Evolutionary conservation across 2,113 vertebrate genomes (phyloP), one percentile per base, ranked within the genome.

Genomic region (Hyaena hyaena): DNA sequence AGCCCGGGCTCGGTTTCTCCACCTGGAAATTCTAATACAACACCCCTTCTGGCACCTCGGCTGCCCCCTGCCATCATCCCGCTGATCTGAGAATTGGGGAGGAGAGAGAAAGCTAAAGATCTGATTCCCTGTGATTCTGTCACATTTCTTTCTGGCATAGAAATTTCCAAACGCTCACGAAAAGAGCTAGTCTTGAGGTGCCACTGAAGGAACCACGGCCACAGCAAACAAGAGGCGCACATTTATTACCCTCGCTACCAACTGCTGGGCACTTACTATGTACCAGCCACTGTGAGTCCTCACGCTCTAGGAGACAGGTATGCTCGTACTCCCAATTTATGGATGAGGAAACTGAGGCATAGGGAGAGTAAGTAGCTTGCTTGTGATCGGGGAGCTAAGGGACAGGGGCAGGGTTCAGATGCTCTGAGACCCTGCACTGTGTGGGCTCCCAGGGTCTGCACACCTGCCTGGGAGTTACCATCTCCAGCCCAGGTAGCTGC

Each of bases 211-310:
- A 50, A 35, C 39, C 39, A n/a, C n/a, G 16, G 21, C 69, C 79
- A 5, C 10, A 33, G 48, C 15, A 28, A 21, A 28, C 35, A 1
- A 82, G 43, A 10, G 63, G 19, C 5, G 7, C 5, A 4, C 39
- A 1, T 10, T 4, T 14, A n/a, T 21, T 16, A n/a, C 21, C 5
- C 21, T 26, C 0, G 28, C 35, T 31, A 4, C 26, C 14, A 6
- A 11, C n/a, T 14, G 39, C 0, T 50, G 76, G 58, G 43, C 43
- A n/a, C 31, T 23, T 19, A 33, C 35, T 24, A 1, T 0, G 10
- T 5, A 0, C 24, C 26, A 5, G 71, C n/a, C 63, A 12, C 71
- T 24, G 11, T n/a, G 1, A 16, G 50, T 21, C 33, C 66, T 28
- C 5, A 8, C 2, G 0, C 1, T 87, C 39, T 23, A 4, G 16